These are phyloP conservation scores for Poeciliopsis turneri DNA, from an alignment of 2,797 vertebrate genomes.

Conservation along the genomic window DNA sequence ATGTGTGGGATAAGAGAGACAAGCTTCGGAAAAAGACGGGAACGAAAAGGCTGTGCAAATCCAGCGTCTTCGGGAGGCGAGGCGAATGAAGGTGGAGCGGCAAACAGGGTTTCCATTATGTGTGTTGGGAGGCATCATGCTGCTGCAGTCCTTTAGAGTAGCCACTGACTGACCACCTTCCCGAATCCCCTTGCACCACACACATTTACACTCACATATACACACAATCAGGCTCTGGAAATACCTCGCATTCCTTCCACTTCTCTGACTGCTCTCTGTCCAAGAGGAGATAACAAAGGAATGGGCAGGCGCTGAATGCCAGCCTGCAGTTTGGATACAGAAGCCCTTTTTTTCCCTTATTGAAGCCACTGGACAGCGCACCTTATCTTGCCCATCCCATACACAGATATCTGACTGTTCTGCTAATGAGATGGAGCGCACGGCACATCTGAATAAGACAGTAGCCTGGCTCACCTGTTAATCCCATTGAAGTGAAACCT, in stretches of 20 bases:
- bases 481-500: constrained; percentile 75
- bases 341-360: constrained; percentile 25
- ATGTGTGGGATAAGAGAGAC: constrained; percentile 16
- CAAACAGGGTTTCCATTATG: constrained; percentile 71
- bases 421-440: constrained; percentile 61
- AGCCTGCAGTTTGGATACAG: constrained; percentile 44
- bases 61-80: constrained; percentile 35
- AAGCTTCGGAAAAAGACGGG: constrained; percentile 33
- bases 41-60: constrained; percentile 43
- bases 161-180: constrained; percentile 67
- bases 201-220: constrained; percentile 26
- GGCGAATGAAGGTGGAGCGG: constrained; percentile 43
- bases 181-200: constrained; percentile 28
- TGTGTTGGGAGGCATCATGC: constrained; percentile 59
- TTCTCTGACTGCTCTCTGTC: constrained; percentile 73
- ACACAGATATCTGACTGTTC: constrained; percentile 46
- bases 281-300: constrained; percentile 78
- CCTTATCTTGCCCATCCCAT: constrained; percentile 51
- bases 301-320: constrained; percentile 65
- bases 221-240: constrained; percentile 69
- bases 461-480: constrained; percentile 57
- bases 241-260: constrained; percentile 81
- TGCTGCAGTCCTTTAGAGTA: constrained; percentile 61
- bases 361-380: constrained; percentile 46
- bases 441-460: constrained; percentile 56